Percentiles rank a stretch among this genome's conserved stretches.
These are phyloP conservation scores for Cariama cristata DNA, from an alignment of 2,113 vertebrate genomes.

Conservation along the genomic window DNA sequence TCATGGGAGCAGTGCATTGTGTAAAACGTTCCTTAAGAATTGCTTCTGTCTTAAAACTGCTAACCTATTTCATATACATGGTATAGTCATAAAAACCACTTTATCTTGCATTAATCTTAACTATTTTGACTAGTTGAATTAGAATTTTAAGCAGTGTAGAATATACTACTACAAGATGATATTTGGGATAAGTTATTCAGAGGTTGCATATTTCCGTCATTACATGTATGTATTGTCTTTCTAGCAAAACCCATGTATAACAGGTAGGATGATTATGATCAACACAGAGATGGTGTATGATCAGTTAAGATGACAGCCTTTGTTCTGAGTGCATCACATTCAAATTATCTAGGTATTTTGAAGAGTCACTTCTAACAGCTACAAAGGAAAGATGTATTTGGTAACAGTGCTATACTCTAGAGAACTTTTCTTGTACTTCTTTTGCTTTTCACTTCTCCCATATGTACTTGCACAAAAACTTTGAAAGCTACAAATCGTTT, in stretches of 20 bases:
- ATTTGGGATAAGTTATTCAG: neutral
- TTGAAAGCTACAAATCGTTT: neutral
- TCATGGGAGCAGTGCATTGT: neutral
- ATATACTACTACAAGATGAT: neutral
- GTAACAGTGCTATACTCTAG: neutral
- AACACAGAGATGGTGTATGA: neutral
- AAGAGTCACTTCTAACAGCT: neutral
- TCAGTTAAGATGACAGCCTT: neutral
- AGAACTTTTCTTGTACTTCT: neutral
- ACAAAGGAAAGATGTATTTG: neutral
- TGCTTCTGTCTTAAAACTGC: neutral
- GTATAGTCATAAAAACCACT: neutral
- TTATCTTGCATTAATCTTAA: neutral
- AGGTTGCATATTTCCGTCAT: neutral
- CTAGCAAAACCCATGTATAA: neutral
- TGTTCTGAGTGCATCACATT: neutral
- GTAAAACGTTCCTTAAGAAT: neutral
- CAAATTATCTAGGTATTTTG: neutral
- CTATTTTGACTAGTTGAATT: neutral
- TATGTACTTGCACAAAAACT: neutral
- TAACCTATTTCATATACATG: neutral
- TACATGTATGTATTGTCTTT: neutral
- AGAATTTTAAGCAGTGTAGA: neutral
- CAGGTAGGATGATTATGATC: neutral
- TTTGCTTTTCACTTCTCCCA: neutral